Evolutionary conservation across 2,113 vertebrate species (phyloP).

Genomic region (Nycticebus coucang): DNA sequence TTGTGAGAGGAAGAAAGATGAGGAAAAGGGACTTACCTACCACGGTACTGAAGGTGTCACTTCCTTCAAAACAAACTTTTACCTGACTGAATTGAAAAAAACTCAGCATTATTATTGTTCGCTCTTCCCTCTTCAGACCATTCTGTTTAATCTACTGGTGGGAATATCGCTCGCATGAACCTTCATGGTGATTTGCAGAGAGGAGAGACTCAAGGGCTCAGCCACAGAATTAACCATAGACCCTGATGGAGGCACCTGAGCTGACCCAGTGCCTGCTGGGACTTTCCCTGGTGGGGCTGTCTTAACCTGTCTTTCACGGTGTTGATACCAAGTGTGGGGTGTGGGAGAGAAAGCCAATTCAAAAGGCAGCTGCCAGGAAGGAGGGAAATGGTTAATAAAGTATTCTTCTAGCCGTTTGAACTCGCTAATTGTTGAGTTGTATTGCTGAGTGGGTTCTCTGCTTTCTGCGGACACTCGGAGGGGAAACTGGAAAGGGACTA

Average conservation of each 20-base stretch:
- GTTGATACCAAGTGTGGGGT: not conserved
- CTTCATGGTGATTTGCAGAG: not conserved
- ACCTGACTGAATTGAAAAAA: not conserved
- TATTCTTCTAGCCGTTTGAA: constrained; percentile 33
- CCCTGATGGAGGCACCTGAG: not conserved
- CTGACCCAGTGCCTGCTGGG: not conserved
- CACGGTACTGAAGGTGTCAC: not conserved
- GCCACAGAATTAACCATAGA: not conserved
- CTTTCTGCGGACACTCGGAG: constrained; percentile 66
- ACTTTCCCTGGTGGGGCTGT: not conserved
- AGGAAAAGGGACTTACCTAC: not conserved
- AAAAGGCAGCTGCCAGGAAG: constrained; percentile 33
- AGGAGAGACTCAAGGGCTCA: not conserved
- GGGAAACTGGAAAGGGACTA: constrained; percentile 64
- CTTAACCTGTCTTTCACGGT: not conserved
- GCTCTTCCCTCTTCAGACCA: not conserved
- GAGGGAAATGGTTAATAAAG: constrained; percentile 53
- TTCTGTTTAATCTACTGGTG: not conserved
- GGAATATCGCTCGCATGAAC: not conserved
- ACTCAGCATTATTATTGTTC: not conserved
- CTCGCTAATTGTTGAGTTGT: constrained; percentile 35
- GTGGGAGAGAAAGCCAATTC: constrained; percentile 33
- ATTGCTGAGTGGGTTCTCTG: constrained; percentile 58
- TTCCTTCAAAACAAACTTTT: not conserved
- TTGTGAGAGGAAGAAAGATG: not conserved